Percentiles rank a stretch among this genome's conserved stretches.
phyloP scores from a whole-genome alignment of 1,140 invertebrate species.

The Caenorhabditis tropicalis region DNA sequence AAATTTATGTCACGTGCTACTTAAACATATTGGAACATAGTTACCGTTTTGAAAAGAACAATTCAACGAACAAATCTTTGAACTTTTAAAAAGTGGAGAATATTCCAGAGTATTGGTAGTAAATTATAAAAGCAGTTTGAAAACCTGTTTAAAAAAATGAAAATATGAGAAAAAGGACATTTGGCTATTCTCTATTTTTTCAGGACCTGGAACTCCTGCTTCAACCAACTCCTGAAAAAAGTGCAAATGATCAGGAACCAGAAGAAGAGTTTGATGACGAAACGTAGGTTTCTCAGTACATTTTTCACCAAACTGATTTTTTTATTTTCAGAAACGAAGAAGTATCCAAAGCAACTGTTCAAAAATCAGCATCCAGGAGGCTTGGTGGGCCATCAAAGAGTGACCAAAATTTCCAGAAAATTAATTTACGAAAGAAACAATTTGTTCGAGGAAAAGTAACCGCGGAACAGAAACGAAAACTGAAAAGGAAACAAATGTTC shows the following conservation, averaged over 20 bases:
- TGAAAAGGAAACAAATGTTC: constrained; percentile 49
- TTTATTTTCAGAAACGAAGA: constrained; percentile 42
- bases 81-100: too few species aligned
- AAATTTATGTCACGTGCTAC: too few species aligned
- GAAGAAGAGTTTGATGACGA: constrained; percentile 36
- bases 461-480: constrained; percentile 44
- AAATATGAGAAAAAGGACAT: too few species aligned
- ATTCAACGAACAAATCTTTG: too few species aligned
- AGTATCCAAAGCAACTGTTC: neutral
- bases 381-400: neutral
- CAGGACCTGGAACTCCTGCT: constrained; percentile 45
- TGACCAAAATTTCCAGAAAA: constrained; percentile 36
- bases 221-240: neutral
- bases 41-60: too few species aligned
- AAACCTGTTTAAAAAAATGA: too few species aligned
- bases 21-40: too few species aligned
- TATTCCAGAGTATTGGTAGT: too few species aligned
- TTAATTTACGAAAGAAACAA: constrained; percentile 47
- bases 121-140: too few species aligned
- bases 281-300: neutral
- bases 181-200: too few species aligned
- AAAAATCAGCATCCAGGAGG: neutral
- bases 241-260: neutral
- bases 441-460: constrained; percentile 49
- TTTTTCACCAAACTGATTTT: neutral